Percentiles rank a stretch among this genome's conserved stretches.
These are phyloP conservation scores for Streblospio benedicti DNA, from an alignment of 1,140 invertebrate species.

Conservation along the genomic window DNA sequence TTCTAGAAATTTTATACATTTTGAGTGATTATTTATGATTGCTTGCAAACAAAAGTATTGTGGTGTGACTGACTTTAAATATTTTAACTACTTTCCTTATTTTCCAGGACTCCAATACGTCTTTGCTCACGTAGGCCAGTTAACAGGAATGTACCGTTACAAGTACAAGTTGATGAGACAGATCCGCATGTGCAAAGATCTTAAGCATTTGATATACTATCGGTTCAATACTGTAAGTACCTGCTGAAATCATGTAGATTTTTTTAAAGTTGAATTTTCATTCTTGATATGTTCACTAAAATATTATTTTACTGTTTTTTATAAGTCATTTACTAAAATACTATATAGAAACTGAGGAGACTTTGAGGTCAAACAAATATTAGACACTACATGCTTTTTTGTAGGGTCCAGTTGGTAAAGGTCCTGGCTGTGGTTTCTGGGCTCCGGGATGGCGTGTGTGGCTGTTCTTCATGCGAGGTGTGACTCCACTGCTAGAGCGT, in stretches of 20 bases:
- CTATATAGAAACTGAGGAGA: no score
- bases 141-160: constrained; percentile 99
- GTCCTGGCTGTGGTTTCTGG: constrained; percentile 98
- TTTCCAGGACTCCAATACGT: constrained; percentile 99
- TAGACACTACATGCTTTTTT: no score
- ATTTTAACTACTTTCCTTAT: no score
- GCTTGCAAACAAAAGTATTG: not conserved
- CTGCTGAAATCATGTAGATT: no score
- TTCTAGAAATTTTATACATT: no score
- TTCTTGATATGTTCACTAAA: no score
- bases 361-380: no score
- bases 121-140: constrained; percentile 97
- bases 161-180: constrained; percentile 99
- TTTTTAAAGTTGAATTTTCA: no score
- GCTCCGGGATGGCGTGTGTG: constrained; percentile 98
- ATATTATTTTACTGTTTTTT: no score
- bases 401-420: constrained; percentile 95
- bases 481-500: constrained; percentile 91
- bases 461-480: constrained; percentile 98
- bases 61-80: constrained; percentile 6
- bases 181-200: constrained; percentile 99
- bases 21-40: not conserved
- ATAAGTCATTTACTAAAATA: no score
- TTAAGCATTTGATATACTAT: constrained; percentile 99
- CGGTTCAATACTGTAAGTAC: constrained; percentile 86